Evolutionary conservation across 1,140 invertebrate species (phyloP).

Genomic region (Leucophenga varia): DNA sequence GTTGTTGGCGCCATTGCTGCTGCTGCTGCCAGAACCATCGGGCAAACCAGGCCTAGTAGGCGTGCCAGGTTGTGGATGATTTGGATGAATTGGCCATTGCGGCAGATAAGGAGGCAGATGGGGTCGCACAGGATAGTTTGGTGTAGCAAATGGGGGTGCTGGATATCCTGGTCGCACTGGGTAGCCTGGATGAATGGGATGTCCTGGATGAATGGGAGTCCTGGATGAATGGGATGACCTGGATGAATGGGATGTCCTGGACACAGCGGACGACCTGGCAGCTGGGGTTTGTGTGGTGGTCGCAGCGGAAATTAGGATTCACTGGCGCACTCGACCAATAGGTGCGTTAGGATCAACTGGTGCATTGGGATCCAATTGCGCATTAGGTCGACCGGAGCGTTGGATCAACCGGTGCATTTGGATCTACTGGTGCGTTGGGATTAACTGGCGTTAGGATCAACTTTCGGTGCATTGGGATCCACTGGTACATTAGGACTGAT

Average conservation of each 20-base stretch:
- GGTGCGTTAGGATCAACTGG: slow-evolving; percentile 15
- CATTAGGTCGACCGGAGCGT: too few species aligned
- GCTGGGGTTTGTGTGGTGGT: slow-evolving; percentile 15
- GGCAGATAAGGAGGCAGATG: too few species aligned
- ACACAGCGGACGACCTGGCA: slow-evolving; percentile 24
- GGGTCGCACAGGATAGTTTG: too few species aligned
- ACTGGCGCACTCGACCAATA: too few species aligned
- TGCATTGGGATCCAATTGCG: slow-evolving; percentile 13
- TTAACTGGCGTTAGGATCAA: neutral
- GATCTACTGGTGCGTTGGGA: slow-evolving; percentile 5
- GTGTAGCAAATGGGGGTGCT: too few species aligned
- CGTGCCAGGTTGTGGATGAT: too few species aligned
- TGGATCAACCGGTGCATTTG: neutral
- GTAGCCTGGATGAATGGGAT: slow-evolving; percentile 18
- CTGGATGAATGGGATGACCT: slow-evolving; percentile 1
- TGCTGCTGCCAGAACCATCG: neutral
- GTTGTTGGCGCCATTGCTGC: slow-evolving; percentile 7
- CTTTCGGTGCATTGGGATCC: too few species aligned
- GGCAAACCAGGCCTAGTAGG: too few species aligned
- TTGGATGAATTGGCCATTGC: slow-evolving; percentile 15
- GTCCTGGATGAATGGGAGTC: slow-evolving; percentile 13
- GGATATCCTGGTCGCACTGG: slow-evolving; percentile 20
- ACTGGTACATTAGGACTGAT: slow-evolving; percentile 10
- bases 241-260: slow-evolving; percentile 16
- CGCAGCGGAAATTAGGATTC: too few species aligned